A percentile compares a stretch with the other conserved stretches of the same genome.
Evolutionary conservation across 92 coral and sea anemone genomes (phyloP).

Genomic region (Desmophyllum pertusum): DNA sequence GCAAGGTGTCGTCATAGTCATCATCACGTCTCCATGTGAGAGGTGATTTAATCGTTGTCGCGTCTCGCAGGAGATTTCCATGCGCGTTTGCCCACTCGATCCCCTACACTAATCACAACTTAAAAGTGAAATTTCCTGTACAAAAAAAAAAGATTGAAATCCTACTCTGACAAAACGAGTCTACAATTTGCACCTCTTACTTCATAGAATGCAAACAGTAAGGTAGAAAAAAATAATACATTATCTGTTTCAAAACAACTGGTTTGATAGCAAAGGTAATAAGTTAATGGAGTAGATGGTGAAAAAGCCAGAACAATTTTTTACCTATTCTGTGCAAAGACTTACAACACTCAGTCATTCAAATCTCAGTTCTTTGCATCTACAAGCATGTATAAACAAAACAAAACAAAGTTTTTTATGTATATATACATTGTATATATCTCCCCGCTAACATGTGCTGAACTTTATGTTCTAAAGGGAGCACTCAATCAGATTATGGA

Average conservation of each 20-base stretch:
- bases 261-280: too few relatives aligned
- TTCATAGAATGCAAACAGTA: background rate
- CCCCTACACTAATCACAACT: background rate
- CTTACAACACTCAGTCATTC: background rate
- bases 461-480: too few relatives aligned
- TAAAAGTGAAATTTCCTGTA: too few relatives aligned
- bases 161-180: too few relatives aligned
- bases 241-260: background rate
- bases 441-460: too few relatives aligned
- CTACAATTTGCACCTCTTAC: background rate
- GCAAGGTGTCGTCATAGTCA: too few relatives aligned
- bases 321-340: background rate
- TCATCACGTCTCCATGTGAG: too few relatives aligned
- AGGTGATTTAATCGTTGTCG: too few relatives aligned
- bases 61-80: too few relatives aligned
- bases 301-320: conserved; percentile 17
- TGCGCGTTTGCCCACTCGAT: too few relatives aligned
- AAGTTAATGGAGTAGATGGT: background rate
- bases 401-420: background rate
- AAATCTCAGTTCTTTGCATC: background rate
- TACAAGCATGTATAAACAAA: background rate
- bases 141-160: too few relatives aligned
- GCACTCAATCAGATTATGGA: background rate
- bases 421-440: background rate
- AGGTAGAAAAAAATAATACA: background rate